These are phyloP conservation scores for Ctenosaura bakeri DNA, from an alignment of 2,797 vertebrate species.

Conservation along the genomic window DNA sequence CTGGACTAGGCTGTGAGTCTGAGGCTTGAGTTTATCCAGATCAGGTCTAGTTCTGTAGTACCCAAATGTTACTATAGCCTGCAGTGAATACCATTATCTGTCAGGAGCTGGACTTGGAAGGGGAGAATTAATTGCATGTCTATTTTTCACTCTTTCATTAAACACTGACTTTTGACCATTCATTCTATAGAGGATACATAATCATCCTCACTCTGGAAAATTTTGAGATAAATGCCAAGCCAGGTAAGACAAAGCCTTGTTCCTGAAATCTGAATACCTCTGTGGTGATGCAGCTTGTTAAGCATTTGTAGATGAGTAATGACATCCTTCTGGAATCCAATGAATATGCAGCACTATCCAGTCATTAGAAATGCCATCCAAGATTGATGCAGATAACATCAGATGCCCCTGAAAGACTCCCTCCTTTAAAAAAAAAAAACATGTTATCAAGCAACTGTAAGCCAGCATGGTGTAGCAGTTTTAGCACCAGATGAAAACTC, in stretches of 20 bases:
- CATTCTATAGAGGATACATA: conserved; percentile 45
- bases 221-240: conserved; percentile 57
- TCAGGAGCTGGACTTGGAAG: background rate
- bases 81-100: conserved; percentile 3
- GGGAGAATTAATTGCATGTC: background rate
- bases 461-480: too few relatives aligned
- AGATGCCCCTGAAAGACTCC: background rate
- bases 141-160: conserved; percentile 39
- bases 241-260: conserved; percentile 66
- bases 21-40: background rate
- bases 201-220: conserved; percentile 63
- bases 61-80: background rate
- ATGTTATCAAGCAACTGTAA: background rate
- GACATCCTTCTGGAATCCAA: conserved; percentile 58
- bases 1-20: background rate
- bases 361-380: background rate
- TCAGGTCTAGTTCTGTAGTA: background rate
- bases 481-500: too few relatives aligned
- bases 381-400: conserved; percentile 10
- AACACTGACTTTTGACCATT: conserved; percentile 59
- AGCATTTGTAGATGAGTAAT: conserved; percentile 54
- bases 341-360: conserved; percentile 7
- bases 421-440: background rate
- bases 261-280: conserved; percentile 66
- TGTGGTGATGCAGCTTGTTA: conserved; percentile 60